These are phyloP conservation scores for Ascaphus truei DNA, from an alignment of 2,113 vertebrate species.

Conservation along the genomic window DNA sequence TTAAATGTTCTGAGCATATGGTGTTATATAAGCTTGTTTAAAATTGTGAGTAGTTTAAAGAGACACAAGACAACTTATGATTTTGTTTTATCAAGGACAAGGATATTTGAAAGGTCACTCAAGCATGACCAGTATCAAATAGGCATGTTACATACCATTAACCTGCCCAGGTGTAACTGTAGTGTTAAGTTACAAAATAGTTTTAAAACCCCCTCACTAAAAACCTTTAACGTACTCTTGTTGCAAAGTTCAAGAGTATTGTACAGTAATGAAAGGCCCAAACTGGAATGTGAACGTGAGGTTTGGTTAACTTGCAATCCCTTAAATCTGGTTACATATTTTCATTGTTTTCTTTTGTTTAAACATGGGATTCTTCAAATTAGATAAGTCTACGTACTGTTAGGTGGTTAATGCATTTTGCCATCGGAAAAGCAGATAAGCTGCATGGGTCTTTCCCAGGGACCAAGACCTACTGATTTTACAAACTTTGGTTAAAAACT, in stretches of 20 bases:
- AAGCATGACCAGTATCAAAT: too few species aligned
- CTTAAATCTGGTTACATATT: background rate
- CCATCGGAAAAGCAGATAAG: slow-evolving; percentile 51
- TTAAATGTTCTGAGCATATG: too few species aligned
- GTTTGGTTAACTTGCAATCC: slow-evolving; percentile 30
- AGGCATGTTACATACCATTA: too few species aligned
- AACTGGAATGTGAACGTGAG: slow-evolving; percentile 79
- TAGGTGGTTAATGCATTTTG: slow-evolving; percentile 50
- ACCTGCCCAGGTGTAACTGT: too few species aligned
- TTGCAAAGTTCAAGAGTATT: slow-evolving; percentile 66
- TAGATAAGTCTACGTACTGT: slow-evolving; percentile 52
- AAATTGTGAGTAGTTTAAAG: too few species aligned
- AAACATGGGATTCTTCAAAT: slow-evolving; percentile 46
- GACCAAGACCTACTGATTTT: slow-evolving; percentile 71
- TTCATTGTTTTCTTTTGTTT: slow-evolving; percentile 56
- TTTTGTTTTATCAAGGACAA: too few species aligned
- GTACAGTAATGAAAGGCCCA: slow-evolving; percentile 68
- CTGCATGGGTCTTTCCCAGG: slow-evolving; percentile 59
- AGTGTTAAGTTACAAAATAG: slow-evolving; percentile 53
- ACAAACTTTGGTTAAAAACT: slow-evolving; percentile 36
- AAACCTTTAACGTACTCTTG: too few species aligned
- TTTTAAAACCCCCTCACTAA: slow-evolving; percentile 55
- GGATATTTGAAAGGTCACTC: too few species aligned
- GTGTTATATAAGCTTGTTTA: too few species aligned
- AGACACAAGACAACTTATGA: too few species aligned